phyloP scores from a whole-genome alignment of 2,113 vertebrate species.

The Mobula hypostoma region DNA sequence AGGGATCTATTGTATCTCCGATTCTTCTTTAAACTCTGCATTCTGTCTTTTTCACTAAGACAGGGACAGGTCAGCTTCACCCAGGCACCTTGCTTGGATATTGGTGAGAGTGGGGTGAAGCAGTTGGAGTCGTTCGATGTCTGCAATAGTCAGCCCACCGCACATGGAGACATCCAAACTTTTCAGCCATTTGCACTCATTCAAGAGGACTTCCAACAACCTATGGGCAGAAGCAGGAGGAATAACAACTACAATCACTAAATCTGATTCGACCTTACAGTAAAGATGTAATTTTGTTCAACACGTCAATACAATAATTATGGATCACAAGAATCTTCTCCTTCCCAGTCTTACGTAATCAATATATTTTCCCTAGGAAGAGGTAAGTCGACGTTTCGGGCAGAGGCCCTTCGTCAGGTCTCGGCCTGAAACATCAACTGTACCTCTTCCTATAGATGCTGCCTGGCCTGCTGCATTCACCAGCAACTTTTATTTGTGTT shows the following conservation, averaged over 20 bases:
- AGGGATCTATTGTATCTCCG: not conserved
- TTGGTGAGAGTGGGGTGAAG: constrained; percentile 63
- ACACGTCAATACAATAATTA: not conserved
- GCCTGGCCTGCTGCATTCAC: too few relatives aligned
- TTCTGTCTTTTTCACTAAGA: constrained; percentile 42
- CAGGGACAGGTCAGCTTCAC: constrained; percentile 53
- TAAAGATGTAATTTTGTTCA: not conserved
- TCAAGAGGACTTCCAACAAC: constrained; percentile 55
- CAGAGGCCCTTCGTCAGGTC: too few relatives aligned
- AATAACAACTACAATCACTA: not conserved
- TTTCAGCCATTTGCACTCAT: constrained; percentile 60
- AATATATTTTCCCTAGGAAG: not conserved
- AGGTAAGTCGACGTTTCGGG: too few relatives aligned
- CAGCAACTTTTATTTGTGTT: too few relatives aligned
- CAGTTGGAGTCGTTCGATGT: constrained; percentile 58
- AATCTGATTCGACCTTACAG: not conserved
- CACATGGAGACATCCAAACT: constrained; percentile 70
- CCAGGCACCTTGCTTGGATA: constrained; percentile 57
- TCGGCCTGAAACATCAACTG: too few relatives aligned
- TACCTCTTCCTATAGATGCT: too few relatives aligned
- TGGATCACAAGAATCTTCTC: not conserved
- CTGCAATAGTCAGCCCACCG: constrained; percentile 54
- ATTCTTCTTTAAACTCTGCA: not conserved
- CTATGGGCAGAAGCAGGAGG: constrained; percentile 47
- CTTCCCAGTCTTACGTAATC: not conserved